Evolutionary conservation across 2,113 vertebrate genomes (phyloP).

Genomic region (Romanogobio albipinnatus): DNA sequence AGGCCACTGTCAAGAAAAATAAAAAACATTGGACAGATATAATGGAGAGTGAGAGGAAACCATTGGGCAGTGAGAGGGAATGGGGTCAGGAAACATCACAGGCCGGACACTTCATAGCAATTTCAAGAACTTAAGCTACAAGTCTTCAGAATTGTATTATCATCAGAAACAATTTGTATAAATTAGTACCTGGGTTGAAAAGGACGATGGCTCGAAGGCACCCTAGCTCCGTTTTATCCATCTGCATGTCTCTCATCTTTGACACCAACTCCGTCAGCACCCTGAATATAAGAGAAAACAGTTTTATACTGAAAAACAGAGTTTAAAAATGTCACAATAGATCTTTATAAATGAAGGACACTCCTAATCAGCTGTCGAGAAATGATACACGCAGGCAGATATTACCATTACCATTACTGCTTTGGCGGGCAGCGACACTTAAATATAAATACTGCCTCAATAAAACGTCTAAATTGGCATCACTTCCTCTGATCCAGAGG

Average conservation of each 20-base stretch:
- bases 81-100: background rate
- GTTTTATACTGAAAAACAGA: background rate
- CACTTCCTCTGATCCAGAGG: slow-evolving; percentile 5
- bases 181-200: slow-evolving; percentile 90
- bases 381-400: background rate
- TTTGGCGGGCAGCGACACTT: background rate
- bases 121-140: background rate
- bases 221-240: slow-evolving; percentile 99
- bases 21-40: background rate
- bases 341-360: background rate
- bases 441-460: background rate
- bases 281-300: slow-evolving; percentile 70
- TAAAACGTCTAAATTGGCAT: background rate
- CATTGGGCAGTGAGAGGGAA: background rate
- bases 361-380: background rate
- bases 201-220: slow-evolving; percentile 97
- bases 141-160: no score
- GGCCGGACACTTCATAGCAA: background rate
- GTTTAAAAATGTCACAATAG: background rate
- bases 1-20: background rate
- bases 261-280: slow-evolving; percentile 98
- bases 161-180: background rate
- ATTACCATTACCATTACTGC: background rate
- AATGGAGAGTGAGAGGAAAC: background rate
- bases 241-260: slow-evolving; percentile 99